phyloP scores from a whole-genome alignment of 2,888 invertebrate genomes.

The Nephrotoma flavescens region DNA sequence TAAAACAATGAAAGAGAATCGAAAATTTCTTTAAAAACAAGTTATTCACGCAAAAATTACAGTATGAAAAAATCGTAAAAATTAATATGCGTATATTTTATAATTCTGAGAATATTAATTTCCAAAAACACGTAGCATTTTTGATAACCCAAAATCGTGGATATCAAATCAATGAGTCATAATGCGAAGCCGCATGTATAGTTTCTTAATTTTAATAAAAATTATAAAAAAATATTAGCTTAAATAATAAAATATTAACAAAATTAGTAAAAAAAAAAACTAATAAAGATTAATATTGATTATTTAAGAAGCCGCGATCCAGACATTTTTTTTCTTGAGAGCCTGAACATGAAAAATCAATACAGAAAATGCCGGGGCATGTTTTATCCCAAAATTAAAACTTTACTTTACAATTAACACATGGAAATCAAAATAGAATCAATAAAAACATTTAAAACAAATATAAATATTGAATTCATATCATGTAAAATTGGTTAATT shows the following conservation, averaged over 20 bases:
- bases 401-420: not conserved
- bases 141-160: not conserved
- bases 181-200: not conserved
- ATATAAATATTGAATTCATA: not conserved
- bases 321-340: not conserved
- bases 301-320: not conserved
- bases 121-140: not conserved
- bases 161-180: not conserved
- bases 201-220: not conserved
- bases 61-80: not conserved
- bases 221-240: not conserved
- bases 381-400: not conserved
- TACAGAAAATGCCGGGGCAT: not conserved
- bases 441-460: not conserved
- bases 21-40: not conserved
- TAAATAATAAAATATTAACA: not conserved
- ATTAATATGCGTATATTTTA: not conserved
- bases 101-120: not conserved
- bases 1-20: not conserved
- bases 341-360: not conserved
- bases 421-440: not conserved
- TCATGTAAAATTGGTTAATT: not conserved
- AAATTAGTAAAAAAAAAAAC: not conserved
- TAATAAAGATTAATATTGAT: not conserved
- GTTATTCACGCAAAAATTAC: not conserved